These are phyloP conservation scores for Lophotis ruficrista DNA, from an alignment of 2,113 vertebrate species.

Conservation along the genomic window DNA sequence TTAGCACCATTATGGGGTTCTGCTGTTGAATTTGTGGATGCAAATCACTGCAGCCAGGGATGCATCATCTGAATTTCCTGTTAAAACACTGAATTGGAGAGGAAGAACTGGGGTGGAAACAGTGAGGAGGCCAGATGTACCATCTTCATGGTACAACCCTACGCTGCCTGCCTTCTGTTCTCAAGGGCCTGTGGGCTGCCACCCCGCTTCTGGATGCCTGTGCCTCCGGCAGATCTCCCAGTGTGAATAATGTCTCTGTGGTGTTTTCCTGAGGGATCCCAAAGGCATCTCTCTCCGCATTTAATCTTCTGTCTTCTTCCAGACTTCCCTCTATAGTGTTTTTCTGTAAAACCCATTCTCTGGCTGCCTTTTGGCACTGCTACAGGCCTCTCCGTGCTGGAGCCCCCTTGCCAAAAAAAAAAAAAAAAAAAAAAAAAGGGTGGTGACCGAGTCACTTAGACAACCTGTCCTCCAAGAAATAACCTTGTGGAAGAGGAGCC, in stretches of 20 bases:
- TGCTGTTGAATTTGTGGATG: background rate
- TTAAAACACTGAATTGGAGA: background rate
- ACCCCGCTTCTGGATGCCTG: background rate
- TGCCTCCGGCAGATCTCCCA: background rate
- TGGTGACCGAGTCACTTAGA: background rate
- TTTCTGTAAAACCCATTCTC: slow-evolving; percentile 32
- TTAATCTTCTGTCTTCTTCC: slow-evolving; percentile 7
- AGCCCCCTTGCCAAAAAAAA: background rate
- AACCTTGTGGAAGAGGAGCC: background rate
- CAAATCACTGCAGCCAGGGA: background rate
- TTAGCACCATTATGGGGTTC: background rate
- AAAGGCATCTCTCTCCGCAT: background rate
- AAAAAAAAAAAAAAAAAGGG: background rate
- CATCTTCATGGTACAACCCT: background rate
- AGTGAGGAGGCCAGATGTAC: background rate
- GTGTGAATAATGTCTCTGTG: background rate
- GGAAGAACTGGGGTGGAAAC: background rate
- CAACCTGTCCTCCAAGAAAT: background rate
- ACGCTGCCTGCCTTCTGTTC: background rate
- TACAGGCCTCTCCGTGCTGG: background rate
- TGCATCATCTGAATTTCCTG: background rate
- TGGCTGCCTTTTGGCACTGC: background rate
- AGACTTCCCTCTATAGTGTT: background rate
- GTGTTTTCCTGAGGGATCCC: background rate
- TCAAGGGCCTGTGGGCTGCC: background rate